phyloP scores from a whole-genome alignment of 2,113 vertebrate species.

The Lasiurus borealis region DNA sequence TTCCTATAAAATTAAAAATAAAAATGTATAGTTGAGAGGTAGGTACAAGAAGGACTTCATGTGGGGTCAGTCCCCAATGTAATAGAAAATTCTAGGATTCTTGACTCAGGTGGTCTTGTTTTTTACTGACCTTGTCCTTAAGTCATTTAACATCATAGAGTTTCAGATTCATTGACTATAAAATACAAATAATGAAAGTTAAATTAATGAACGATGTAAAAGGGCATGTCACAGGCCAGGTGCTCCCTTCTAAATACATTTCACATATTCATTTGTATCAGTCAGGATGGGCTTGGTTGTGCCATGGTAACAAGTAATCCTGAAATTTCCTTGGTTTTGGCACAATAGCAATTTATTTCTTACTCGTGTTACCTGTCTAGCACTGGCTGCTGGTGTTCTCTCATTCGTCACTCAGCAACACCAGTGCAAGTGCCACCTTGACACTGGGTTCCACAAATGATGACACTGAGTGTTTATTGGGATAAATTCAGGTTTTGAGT shows the following conservation, averaged over 20 bases:
- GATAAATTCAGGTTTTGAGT: neutral
- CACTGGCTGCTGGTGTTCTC: neutral
- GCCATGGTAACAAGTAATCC: neutral
- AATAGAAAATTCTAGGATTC: neutral
- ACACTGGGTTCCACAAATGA: neutral
- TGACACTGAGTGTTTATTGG: accelerated
- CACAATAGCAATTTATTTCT: neutral
- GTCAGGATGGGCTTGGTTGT: neutral
- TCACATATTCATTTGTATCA: neutral
- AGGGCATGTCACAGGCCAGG: neutral
- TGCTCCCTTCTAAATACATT: neutral
- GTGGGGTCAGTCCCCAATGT: neutral
- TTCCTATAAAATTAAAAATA: neutral
- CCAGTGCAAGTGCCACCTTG: neutral
- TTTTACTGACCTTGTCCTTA: neutral
- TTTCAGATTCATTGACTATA: neutral
- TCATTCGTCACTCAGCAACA: neutral
- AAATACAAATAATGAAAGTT: neutral
- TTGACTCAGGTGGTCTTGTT: neutral
- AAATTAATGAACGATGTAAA: neutral
- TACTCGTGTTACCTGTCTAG: neutral
- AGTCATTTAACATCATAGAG: neutral
- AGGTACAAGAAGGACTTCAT: neutral
- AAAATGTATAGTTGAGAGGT: neutral
- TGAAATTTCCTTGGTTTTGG: neutral